Percentiles rank a stretch among this genome's conserved stretches.
These are phyloP conservation scores for Macquaria ambigua DNA, from an alignment of 2,113 vertebrate genomes.

Conservation along the genomic window DNA sequence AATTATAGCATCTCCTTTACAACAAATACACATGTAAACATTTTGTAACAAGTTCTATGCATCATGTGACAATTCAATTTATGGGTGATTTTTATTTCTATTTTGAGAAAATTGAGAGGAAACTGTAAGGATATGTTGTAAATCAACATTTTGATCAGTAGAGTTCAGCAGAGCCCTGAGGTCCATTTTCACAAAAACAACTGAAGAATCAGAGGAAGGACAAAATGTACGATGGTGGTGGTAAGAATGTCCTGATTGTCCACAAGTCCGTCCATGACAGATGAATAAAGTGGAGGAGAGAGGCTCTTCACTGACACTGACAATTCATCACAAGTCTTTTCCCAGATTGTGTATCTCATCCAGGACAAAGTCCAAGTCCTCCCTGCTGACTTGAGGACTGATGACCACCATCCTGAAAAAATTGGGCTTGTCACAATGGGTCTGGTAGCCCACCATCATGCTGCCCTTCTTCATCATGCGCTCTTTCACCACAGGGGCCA, in stretches of 20 bases:
- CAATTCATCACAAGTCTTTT: constrained; percentile 83
- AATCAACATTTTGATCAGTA: background rate
- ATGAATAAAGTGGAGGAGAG: background rate
- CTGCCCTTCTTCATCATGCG: constrained; percentile 90
- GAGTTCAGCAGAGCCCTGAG: background rate
- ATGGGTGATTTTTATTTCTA: background rate
- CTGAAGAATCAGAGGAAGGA: too few relatives aligned
- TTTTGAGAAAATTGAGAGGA: background rate
- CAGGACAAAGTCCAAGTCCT: constrained; percentile 90
- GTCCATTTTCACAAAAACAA: background rate
- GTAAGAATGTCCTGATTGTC: background rate
- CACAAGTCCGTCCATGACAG: background rate
- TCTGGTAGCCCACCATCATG: constrained; percentile 90
- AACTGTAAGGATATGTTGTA: background rate
- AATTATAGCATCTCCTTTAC: background rate
- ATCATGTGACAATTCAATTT: background rate
- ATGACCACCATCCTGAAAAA: constrained; percentile 91
- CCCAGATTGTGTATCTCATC: constrained; percentile 88
- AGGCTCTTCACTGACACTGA: background rate
- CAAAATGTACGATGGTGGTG: background rate
- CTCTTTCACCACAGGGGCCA: constrained; percentile 90
- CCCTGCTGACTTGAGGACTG: constrained; percentile 86
- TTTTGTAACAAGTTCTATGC: background rate
- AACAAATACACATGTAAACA: background rate
- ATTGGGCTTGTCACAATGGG: constrained; percentile 86